Percentiles rank a stretch among this genome's conserved stretches.
phyloP scores from a whole-genome alignment of 2,113 vertebrate species.

The Prunella fulvescens region DNA sequence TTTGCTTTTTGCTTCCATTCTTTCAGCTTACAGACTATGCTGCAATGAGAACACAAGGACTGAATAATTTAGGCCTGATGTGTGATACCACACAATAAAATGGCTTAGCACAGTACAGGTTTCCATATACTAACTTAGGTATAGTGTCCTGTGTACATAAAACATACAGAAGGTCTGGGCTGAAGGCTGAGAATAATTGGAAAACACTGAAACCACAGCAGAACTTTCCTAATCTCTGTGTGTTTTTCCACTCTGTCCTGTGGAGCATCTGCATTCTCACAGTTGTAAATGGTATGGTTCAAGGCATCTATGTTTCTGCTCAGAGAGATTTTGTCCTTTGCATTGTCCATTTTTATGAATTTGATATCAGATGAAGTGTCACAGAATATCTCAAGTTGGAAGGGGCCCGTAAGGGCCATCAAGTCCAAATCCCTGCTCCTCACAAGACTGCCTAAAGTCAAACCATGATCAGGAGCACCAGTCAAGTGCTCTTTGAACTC shows the following conservation, averaged over 20 bases:
- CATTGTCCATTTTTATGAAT: neutral
- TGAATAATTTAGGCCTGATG: neutral
- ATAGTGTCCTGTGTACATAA: neutral
- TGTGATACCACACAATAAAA: neutral
- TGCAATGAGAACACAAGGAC: neutral
- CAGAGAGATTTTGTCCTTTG: neutral
- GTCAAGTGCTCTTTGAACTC: neutral
- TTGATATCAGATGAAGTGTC: neutral
- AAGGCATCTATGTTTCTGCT: neutral
- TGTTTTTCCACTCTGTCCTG: neutral
- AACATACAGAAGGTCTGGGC: neutral
- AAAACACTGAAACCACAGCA: neutral
- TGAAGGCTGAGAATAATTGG: accelerated
- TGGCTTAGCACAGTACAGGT: neutral
- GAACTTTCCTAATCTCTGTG: neutral
- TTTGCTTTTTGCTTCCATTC: neutral
- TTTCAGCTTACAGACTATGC: neutral
- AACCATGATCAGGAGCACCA: neutral
- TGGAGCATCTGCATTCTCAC: neutral
- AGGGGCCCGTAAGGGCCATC: neutral
- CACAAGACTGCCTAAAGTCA: neutral
- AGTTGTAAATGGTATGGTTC: neutral
- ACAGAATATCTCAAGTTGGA: neutral
- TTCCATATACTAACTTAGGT: neutral
- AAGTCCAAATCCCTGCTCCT: neutral